Base-by-base conservation (phyloP, 2,113 vertebrate species). In the Brachionichthys hirsutus region DNA sequence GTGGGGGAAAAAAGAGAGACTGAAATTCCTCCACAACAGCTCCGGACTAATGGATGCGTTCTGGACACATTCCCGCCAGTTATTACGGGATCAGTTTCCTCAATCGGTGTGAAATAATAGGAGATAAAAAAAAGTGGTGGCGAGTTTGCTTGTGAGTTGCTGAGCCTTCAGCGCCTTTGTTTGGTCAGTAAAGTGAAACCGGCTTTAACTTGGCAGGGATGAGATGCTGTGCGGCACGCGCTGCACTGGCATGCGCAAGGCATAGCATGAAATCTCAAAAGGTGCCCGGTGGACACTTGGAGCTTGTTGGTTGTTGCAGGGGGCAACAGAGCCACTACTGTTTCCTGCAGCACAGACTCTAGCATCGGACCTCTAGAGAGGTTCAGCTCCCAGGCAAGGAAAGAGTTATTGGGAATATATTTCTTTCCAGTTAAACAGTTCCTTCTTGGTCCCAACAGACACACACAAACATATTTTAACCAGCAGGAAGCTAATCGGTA, bases 1-100 rank as follows among this genome's bases (percentile, higher is more conserved):
- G 67, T 77, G 84, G n/a, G n/a, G n/a, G n/a, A n/a, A n/a, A 75
- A 76, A 75, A 69, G 24, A 45, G 57, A 78, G 66, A 64, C 67
- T 48, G 40, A 59, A 64, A 74, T 66, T 48, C 69, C 35, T 44
- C 17, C 57, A 54, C 63, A 70, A 60, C 69, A 75, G 68, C 72
- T 79, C 59, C 54, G 70, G 50, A 68, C 61, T 72, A 67, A 74
- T 60, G 51, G 74, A 72, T 43, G 60, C 48, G 18, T 43, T 69
- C 54, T 47, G 60, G 67, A 70, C 60, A 54, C 77, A 2, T 70
- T 75, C 64, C 46, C 46, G 40, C 47, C 20, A 2, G 22, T 36
- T 57, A 35, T 55, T 52, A 70, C 9, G 0, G 55, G 75, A 80
- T 82, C 59, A 2, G 5, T 61, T 81, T 82, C 55, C 45, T 69